phyloP scores from a whole-genome alignment of 2,888 invertebrate genomes.

The Spodoptera littoralis region DNA sequence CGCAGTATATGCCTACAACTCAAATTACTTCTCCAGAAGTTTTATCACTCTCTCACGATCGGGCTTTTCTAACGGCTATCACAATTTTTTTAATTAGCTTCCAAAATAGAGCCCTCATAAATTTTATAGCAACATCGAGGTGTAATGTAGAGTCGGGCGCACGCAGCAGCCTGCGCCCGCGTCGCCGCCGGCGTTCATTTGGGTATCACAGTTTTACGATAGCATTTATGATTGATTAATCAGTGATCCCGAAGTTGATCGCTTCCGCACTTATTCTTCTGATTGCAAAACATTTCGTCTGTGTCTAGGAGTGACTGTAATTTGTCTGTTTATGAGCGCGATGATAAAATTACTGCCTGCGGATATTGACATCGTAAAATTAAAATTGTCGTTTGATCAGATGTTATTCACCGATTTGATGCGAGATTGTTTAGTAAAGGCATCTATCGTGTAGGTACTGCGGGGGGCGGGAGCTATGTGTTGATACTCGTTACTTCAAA shows the following conservation, averaged over 20 bases:
- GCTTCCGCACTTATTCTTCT: conserved; percentile 79
- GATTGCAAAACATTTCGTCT: conserved; percentile 72
- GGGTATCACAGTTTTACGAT: conserved; percentile 74
- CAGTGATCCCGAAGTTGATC: conserved; percentile 76
- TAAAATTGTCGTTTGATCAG: conserved; percentile 37
- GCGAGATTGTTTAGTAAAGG: conserved; percentile 30
- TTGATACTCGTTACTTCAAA: conserved; percentile 54
- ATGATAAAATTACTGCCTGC: conserved; percentile 49
- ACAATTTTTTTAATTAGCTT: conserved; percentile 84
- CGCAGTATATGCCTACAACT: conserved; percentile 60
- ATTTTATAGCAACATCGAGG: conserved; percentile 82
- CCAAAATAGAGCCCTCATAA: conserved; percentile 85
- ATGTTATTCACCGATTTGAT: conserved; percentile 46
- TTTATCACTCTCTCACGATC: conserved; percentile 85
- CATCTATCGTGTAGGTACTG: conserved; percentile 23
- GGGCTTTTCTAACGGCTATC: conserved; percentile 78
- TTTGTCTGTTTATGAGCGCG: conserved; percentile 55
- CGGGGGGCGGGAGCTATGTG: conserved; percentile 49
- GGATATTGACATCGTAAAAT: conserved; percentile 51
- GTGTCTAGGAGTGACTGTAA: conserved; percentile 53
- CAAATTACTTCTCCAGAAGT: conserved; percentile 72
- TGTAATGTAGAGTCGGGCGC: conserved; percentile 68
- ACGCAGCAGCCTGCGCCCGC: conserved; percentile 55
- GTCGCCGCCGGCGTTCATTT: conserved; percentile 73
- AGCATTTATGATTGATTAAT: conserved; percentile 82